These are phyloP conservation scores for Ametastegia equiseti DNA, from an alignment of 2,888 invertebrate genomes.

Conservation along the genomic window DNA sequence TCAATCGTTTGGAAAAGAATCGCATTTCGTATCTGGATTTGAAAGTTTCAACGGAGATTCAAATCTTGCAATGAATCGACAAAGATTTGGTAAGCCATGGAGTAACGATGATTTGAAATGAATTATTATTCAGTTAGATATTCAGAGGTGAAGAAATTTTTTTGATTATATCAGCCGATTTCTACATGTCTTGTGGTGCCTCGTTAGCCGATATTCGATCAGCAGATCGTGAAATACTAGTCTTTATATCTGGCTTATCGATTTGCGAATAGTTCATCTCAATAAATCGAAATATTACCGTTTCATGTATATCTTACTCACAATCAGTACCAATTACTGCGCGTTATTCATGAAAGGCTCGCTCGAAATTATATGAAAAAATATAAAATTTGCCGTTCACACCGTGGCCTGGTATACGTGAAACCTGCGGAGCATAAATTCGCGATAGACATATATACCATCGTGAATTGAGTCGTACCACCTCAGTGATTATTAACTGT, in stretches of 20 bases:
- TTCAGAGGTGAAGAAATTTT: neutral
- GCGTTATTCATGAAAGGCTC: neutral
- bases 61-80: neutral
- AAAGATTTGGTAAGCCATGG: neutral
- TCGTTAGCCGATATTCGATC: neutral
- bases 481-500: slow-evolving; percentile 43
- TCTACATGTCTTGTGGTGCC: neutral
- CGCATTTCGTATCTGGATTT: neutral
- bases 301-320: too few species aligned
- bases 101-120: slow-evolving; percentile 4
- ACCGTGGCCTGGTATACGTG: neutral
- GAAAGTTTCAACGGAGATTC: neutral
- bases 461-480: slow-evolving; percentile 29
- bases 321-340: too few species aligned
- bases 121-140: neutral
- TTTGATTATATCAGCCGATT: neutral
- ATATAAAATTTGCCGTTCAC: neutral
- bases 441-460: slow-evolving; percentile 20
- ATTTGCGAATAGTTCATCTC: neutral
- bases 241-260: neutral
- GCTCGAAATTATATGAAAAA: neutral
- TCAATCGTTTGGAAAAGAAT: neutral
- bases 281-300: too few species aligned
- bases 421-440: slow-evolving; percentile 29
- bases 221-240: neutral